phyloP scores from a whole-genome alignment of 2,113 vertebrate genomes.

The Nicator chloris region DNA sequence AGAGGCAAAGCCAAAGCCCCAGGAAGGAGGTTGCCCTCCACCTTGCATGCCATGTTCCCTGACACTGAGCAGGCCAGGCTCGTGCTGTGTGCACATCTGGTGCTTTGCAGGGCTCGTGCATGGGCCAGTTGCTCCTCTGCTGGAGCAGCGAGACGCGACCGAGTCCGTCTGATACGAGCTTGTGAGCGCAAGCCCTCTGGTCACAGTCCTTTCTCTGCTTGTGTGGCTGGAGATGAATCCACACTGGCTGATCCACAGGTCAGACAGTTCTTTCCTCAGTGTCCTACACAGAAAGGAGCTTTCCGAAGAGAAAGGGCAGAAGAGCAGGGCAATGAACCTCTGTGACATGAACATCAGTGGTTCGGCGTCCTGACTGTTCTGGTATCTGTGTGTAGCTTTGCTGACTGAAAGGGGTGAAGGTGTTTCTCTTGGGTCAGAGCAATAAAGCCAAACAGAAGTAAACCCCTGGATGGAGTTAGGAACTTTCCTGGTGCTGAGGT shows the following conservation, averaged over 20 bases:
- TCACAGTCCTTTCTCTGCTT: neutral
- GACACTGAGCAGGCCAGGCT: neutral
- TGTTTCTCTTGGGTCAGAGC: neutral
- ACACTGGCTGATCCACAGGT: neutral
- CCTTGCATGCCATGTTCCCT: neutral
- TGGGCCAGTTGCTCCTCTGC: rapidly evolving
- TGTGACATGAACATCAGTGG: neutral
- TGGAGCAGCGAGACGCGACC: neutral
- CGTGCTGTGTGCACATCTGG: neutral
- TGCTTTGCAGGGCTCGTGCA: neutral
- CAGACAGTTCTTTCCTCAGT: neutral
- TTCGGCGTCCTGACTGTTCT: neutral
- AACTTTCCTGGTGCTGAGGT: neutral
- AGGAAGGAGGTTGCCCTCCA: neutral
- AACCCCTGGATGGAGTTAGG: neutral
- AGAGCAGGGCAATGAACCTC: neutral
- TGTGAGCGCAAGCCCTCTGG: neutral
- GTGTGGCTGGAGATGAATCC: neutral
- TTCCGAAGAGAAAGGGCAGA: neutral
- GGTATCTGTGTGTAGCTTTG: neutral
- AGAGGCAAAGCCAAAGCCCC: neutral
- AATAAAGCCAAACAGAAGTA: neutral
- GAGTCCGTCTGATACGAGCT: no score
- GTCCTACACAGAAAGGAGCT: neutral
- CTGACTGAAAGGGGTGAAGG: neutral